Percentiles rank a stretch among this genome's conserved stretches.
Evolutionary conservation across 1,140 invertebrate species (phyloP).

Genomic region (Drosophila teissieri): DNA sequence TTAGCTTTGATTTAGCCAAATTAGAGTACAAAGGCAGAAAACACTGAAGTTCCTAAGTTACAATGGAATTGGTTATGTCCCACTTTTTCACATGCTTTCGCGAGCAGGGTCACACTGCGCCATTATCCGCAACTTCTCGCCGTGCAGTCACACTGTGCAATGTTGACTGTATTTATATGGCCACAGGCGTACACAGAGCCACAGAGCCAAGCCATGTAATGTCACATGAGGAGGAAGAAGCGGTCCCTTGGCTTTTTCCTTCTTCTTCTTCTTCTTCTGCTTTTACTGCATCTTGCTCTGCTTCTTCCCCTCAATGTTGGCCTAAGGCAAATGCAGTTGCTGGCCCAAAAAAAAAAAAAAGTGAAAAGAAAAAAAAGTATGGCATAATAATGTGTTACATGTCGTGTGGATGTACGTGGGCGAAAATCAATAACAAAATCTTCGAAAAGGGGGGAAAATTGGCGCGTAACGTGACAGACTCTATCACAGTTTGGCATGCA

Average conservation of each 20-base stretch:
- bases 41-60: too few species aligned
- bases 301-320: conserved; percentile 28
- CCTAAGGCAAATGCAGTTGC: conserved; percentile 52
- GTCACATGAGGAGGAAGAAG: conserved; percentile 25
- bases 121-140: background rate
- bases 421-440: conserved; percentile 67
- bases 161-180: conserved; percentile 16
- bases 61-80: too few species aligned
- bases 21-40: background rate
- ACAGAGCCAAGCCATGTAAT: conserved; percentile 43
- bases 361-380: conserved; percentile 51
- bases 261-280: background rate
- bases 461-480: conserved; percentile 20
- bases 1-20: background rate
- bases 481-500: conserved; percentile 15
- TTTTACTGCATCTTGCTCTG: conserved; percentile 11
- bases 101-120: background rate
- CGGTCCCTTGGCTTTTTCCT: conserved; percentile 8
- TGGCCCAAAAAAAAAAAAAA: conserved; percentile 25
- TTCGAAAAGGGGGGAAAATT: conserved; percentile 17
- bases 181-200: conserved; percentile 31
- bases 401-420: conserved; percentile 25
- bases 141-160: conserved; percentile 4
- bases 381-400: conserved; percentile 59
- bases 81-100: background rate